Evolutionary conservation across 2,113 vertebrate genomes (phyloP).

Genomic region (Todiramphus chloris): DNA sequence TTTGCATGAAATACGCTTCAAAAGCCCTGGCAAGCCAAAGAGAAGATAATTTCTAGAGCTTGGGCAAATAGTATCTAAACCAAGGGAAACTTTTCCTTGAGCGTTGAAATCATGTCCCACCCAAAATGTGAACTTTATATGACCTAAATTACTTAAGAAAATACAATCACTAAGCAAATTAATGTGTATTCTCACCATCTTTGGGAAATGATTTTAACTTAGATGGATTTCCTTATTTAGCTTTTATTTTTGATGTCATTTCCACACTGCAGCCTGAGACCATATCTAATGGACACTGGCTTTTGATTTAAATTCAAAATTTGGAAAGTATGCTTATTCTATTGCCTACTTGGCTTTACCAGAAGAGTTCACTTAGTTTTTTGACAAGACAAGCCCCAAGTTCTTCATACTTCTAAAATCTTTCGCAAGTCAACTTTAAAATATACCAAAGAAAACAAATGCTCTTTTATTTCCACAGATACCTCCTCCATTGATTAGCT

Average conservation of each 20-base stretch:
- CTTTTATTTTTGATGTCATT: constrained; percentile 29
- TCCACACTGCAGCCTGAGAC: constrained; percentile 6
- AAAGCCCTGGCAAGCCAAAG: constrained; percentile 11
- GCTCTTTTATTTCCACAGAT: background rate
- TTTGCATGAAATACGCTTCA: constrained; percentile 58
- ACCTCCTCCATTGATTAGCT: constrained; percentile 43
- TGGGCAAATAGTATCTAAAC: constrained; percentile 10
- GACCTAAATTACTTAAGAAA: background rate
- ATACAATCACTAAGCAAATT: background rate
- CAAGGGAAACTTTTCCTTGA: constrained; percentile 48
- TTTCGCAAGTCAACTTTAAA: background rate
- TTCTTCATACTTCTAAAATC: background rate
- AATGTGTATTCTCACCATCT: background rate
- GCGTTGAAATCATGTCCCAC: constrained; percentile 59
- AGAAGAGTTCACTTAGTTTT: constrained; percentile 57
- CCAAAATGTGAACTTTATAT: background rate
- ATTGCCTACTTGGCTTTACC: background rate
- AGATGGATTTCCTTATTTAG: constrained; percentile 30
- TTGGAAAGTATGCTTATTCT: constrained; percentile 21
- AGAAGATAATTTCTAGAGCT: constrained; percentile 14
- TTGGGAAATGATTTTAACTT: constrained; percentile 64
- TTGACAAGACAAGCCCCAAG: background rate
- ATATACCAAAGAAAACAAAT: background rate
- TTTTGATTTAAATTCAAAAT: constrained; percentile 8
- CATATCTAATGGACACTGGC: background rate